Evolutionary conservation across 2,113 vertebrate species (phyloP).

Genomic region (Ceyx cyanopectus): DNA sequence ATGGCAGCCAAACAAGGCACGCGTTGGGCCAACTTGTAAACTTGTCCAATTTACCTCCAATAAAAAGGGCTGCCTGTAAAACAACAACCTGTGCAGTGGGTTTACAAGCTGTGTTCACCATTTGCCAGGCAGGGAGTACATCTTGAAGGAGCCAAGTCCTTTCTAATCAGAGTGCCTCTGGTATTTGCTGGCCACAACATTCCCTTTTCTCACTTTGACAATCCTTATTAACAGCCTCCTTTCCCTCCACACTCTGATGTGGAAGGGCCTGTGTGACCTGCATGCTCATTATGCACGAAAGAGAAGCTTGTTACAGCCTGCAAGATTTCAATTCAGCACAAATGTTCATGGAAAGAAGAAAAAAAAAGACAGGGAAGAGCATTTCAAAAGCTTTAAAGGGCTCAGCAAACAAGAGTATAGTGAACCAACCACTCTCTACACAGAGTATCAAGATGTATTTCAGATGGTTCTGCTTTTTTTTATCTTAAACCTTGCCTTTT

Average conservation of each 20-base stretch:
- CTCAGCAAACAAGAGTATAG: neutral
- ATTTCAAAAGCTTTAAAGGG: neutral
- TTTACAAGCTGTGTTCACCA: constrained; percentile 18
- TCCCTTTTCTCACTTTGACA: constrained; percentile 47
- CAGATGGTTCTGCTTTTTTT: neutral
- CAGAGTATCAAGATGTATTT: no score
- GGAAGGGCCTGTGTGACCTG: neutral
- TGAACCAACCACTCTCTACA: fast-evolving
- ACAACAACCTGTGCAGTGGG: neutral
- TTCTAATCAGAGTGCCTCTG: constrained; percentile 8
- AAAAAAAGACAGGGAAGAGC: neutral
- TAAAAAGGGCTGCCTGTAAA: neutral
- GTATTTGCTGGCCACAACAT: constrained; percentile 25
- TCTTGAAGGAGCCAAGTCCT: neutral
- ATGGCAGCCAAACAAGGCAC: neutral
- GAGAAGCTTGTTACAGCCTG: neutral
- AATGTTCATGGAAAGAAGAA: fast-evolving
- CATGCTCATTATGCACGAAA: neutral
- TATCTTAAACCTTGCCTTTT: neutral
- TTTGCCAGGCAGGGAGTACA: neutral
- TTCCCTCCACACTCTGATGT: neutral
- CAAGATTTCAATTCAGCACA: neutral
- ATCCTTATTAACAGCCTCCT: constrained; percentile 47
- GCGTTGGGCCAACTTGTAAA: neutral
- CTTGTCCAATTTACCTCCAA: neutral